These are phyloP conservation scores for Mamestra configurata DNA, from an alignment of 1,140 invertebrate genomes.

Conservation along the genomic window DNA sequence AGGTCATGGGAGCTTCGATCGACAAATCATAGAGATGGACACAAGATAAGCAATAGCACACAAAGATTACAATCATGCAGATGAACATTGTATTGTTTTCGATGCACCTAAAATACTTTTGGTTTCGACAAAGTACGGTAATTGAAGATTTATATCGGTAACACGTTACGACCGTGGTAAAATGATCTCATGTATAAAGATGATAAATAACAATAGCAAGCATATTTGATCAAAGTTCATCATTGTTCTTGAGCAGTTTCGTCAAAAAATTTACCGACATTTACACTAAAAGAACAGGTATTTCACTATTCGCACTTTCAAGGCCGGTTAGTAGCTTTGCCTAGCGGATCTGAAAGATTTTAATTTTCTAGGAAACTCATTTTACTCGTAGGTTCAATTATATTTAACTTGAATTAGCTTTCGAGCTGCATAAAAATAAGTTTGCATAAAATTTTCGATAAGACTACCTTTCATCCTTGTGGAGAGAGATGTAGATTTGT, in stretches of 20 bases:
- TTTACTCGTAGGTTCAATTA: background rate
- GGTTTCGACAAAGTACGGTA: slow-evolving; percentile 31
- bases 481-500: background rate
- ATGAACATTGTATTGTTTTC: slow-evolving; percentile 13
- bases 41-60: background rate
- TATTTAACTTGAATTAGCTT: background rate
- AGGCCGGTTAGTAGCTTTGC: slow-evolving; percentile 4
- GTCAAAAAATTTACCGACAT: slow-evolving; percentile 24
- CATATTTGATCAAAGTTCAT: slow-evolving; percentile 37
- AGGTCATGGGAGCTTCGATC: background rate
- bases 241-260: slow-evolving; percentile 22
- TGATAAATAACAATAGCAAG: slow-evolving; percentile 40
- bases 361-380: background rate
- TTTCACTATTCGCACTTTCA: slow-evolving; percentile 31
- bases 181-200: slow-evolving; percentile 28
- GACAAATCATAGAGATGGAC: background rate
- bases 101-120: slow-evolving; percentile 26
- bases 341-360: background rate
- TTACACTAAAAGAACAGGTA: background rate
- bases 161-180: slow-evolving; percentile 39
- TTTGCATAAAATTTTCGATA: no score
- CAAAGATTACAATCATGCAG: slow-evolving; percentile 2
- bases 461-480: background rate
- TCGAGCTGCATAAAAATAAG: background rate
- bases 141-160: slow-evolving; percentile 33